Conservation (phyloP, 2,113 vertebrate genomes). For the Heterocephalus glaber region DNA sequence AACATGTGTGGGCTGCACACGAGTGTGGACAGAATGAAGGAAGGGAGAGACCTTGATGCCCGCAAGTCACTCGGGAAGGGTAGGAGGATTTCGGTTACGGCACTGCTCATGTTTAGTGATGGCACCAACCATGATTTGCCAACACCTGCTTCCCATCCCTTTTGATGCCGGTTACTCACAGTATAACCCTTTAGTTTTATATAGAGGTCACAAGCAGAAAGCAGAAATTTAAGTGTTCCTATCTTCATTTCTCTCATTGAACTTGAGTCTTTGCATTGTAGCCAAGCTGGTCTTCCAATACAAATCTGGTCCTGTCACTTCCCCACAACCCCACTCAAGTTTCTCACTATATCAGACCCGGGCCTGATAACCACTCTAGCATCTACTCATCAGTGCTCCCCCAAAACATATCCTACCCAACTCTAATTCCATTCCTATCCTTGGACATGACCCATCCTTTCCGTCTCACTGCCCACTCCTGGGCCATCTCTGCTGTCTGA, state of each 20-base stretch:
- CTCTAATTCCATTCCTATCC: not conserved
- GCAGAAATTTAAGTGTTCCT: not conserved
- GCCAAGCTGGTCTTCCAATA: not conserved
- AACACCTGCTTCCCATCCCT: not conserved
- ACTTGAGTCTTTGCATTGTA: not conserved
- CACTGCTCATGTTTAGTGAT: fast-evolving
- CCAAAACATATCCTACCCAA: not conserved
- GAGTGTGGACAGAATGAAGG: not conserved
- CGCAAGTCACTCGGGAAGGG: not conserved
- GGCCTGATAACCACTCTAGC: not conserved
- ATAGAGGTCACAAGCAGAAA: not conserved
- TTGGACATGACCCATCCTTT: not conserved
- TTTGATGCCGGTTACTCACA: not conserved
- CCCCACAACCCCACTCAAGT: not conserved
- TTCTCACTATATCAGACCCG: not conserved
- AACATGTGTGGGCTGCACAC: not conserved
- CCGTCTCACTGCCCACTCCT: not conserved
- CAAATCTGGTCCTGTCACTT: not conserved
- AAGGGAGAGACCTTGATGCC: not conserved
- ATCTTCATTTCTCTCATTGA: not conserved
- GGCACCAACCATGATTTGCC: not conserved
- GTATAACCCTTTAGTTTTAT: not conserved
- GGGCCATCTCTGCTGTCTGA: not conserved
- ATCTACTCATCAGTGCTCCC: not conserved
- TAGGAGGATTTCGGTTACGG: fast-evolving